Conservation (phyloP, 2,888 invertebrate species). For the Agrotis exclamationis region DNA sequence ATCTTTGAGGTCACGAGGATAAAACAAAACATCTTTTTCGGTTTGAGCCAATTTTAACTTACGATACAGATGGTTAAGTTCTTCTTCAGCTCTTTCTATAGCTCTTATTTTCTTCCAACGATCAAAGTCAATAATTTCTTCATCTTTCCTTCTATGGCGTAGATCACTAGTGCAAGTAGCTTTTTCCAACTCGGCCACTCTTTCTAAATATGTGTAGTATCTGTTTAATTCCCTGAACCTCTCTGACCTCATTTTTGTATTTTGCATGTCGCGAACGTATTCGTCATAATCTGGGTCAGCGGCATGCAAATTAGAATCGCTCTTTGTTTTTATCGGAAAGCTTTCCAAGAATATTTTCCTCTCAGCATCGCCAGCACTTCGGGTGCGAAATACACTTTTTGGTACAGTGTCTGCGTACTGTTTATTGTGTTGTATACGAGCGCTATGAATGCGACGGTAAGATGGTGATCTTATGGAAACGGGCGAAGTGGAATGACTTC, state of each 20-base stretch:
- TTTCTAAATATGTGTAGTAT: constrained; percentile 96
- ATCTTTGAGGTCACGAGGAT: constrained; percentile 94
- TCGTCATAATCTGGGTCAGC: constrained; percentile 93
- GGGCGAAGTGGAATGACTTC: constrained; percentile 90
- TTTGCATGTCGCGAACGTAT: constrained; percentile 92
- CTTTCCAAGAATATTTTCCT: constrained; percentile 69
- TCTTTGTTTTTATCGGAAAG: constrained; percentile 76
- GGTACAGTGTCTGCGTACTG: constrained; percentile 75
- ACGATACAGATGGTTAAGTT: constrained; percentile 94
- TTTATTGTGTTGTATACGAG: constrained; percentile 82
- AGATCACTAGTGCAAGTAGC: constrained; percentile 94
- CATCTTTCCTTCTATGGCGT: constrained; percentile 93
- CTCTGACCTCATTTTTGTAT: constrained; percentile 93
- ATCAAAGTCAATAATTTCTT: constrained; percentile 96
- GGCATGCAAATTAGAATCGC: constrained; percentile 80
- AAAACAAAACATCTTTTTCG: constrained; percentile 96
- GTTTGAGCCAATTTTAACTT: constrained; percentile 95
- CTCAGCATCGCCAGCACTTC: constrained; percentile 93
- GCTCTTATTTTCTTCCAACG: constrained; percentile 96
- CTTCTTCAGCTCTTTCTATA: constrained; percentile 95
- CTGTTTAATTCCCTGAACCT: constrained; percentile 96
- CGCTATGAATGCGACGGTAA: constrained; percentile 92
- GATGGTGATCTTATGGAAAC: constrained; percentile 93
- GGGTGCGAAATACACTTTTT: constrained; percentile 90
- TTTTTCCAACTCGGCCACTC: constrained; percentile 95